Conservation (phyloP, 2,797 vertebrate genomes). For the Halcyon badia region DNA sequence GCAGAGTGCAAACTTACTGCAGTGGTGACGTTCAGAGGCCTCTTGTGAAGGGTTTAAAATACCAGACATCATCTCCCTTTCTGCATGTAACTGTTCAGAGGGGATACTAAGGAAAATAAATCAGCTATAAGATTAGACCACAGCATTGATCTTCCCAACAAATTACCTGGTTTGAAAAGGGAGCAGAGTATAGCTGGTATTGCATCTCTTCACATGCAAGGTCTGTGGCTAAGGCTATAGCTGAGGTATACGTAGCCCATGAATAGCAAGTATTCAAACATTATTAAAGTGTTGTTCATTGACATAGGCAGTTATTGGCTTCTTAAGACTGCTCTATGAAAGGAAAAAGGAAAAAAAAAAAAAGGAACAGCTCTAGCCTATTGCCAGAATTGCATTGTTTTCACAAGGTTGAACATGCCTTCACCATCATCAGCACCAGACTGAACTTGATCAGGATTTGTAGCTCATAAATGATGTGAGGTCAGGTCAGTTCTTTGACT, state of each 20-base stretch:
- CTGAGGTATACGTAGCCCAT: not conserved
- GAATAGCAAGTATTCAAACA: not conserved
- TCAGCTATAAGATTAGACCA: not conserved
- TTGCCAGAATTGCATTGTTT: not conserved
- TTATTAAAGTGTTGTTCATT: not conserved
- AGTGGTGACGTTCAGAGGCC: not conserved
- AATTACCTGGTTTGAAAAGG: not conserved
- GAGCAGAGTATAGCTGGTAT: not conserved
- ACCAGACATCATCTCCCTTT: not conserved
- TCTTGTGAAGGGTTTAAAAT: not conserved
- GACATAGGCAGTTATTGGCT: not conserved
- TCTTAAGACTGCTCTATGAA: not conserved
- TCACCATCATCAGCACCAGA: not conserved
- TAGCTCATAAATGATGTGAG: not conserved
- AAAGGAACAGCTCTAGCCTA: not conserved
- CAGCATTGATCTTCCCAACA: not conserved
- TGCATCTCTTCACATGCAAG: not conserved
- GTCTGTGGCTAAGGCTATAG: not conserved
- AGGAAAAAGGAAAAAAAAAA: not conserved
- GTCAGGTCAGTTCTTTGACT: not conserved
- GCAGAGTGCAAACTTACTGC: not conserved
- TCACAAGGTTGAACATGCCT: not conserved
- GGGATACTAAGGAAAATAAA: not conserved
- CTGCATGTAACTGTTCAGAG: not conserved
- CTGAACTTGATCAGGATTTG: not conserved